Base-by-base conservation (phyloP, 2,888 invertebrate species). In the Ophioninae sp. region DNA sequence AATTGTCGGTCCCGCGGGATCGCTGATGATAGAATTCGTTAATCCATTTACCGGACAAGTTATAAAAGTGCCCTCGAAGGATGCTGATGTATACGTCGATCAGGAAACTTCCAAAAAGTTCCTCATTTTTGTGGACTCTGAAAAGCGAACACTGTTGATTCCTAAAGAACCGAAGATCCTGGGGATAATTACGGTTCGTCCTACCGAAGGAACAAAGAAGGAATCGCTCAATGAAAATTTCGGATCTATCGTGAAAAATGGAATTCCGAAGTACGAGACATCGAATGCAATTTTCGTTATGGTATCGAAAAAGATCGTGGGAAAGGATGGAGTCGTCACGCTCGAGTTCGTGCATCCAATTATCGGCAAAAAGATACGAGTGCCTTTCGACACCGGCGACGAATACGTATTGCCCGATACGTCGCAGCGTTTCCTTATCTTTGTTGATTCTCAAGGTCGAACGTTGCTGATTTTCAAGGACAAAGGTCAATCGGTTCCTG, bases 291-390 rank as follows among this genome's bases (percentile, higher is more conserved):
- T 59, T 20, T 7, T 59, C 59, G 59, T 64, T 17, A 22, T 13
- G 37, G 37, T n/a, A 37, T 20, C 56, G 56, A 20, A n/a, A 0
- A n/a, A 10, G 37, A 51, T 20, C 22, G 17, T 72, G 17, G 30
- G 20, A 2, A 10, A 22, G 0, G 22, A 72, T 22, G 71, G 72
- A 44, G 59, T n/a, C 20, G 2, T n/a, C 1, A 51, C 67, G 51
- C n/a, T 82, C 2, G 37, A 74, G 5, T 82, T 79, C 22, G 10
- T 17, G 0, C 79, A 82, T 23, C 82, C 82, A 0, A 13, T 59
- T 6, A 72, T 61, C 8, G 44, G 41, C 2, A 39, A 79, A 37
- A 65, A 20, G 17, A 75, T 61, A 13, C 59, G 23, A 39, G 44
- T 82, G n/a, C 75, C 79, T 2, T 13, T 44, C 7, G 37, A 23